phyloP scores from a whole-genome alignment of 2,113 vertebrate species.

The Glaucidium brasilianum region DNA sequence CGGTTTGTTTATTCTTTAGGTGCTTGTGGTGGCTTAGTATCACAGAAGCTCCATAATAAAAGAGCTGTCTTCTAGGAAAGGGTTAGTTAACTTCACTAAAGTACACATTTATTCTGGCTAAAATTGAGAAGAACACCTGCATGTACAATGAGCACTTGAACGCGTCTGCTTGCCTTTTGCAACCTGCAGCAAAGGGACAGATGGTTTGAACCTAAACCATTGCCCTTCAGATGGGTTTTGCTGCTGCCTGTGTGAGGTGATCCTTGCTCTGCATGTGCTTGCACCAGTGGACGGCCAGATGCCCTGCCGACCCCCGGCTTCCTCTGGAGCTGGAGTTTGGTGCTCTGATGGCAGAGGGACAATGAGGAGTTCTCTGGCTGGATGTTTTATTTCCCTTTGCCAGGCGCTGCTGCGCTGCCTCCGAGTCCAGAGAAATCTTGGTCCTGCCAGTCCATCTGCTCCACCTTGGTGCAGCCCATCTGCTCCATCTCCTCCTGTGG shows the following conservation, averaged over 20 bases:
- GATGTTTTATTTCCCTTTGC: neutral
- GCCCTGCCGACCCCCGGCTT: neutral
- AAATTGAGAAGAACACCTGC: neutral
- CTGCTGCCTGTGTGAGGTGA: neutral
- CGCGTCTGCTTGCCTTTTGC: neutral
- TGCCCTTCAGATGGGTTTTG: neutral
- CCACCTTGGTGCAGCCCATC: neutral
- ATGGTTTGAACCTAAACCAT: rapidly evolving
- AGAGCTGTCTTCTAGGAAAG: neutral
- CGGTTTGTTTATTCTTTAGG: neutral
- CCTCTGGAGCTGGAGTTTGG: neutral
- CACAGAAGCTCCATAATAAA: neutral
- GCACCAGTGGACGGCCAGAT: rapidly evolving
- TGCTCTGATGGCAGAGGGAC: neutral
- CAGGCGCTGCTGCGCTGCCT: neutral
- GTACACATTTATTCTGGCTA: neutral
- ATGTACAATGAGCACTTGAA: rapidly evolving
- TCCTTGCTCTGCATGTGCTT: neutral
- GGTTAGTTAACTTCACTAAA: neutral
- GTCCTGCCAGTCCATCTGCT: conserved; percentile 18
- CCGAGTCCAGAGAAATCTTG: neutral
- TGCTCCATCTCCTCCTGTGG: neutral
- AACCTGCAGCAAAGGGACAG: neutral
- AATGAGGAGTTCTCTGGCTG: too few species aligned
- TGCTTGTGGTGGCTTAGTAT: neutral